Percentiles rank a stretch among this genome's conserved stretches.
Evolutionary conservation across 2,113 vertebrate genomes (phyloP).

Genomic region (Osmerus eperlanus): DNA sequence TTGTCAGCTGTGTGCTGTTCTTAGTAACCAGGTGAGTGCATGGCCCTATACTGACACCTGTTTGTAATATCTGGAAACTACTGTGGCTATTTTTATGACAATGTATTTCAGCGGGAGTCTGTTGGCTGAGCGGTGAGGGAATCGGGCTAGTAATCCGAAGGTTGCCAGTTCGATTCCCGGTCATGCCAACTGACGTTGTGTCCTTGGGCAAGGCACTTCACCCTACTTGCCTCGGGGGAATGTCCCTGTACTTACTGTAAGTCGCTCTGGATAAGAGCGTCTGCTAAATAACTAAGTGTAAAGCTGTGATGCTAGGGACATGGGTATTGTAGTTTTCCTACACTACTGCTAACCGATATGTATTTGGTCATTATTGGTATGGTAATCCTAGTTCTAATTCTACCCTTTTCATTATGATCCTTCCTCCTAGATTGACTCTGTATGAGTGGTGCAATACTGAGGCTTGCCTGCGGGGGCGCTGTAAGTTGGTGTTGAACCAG

Average conservation of each 20-base stretch:
- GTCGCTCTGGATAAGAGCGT: too few species aligned
- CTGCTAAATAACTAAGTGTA: too few species aligned
- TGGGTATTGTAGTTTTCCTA: too few species aligned
- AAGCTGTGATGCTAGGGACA: neutral
- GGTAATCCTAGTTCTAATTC: neutral
- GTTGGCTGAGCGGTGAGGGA: too few species aligned
- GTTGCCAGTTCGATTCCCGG: too few species aligned
- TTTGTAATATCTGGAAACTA: constrained; percentile 4
- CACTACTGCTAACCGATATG: neutral
- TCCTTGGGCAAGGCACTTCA: too few species aligned
- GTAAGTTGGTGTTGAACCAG: constrained; percentile 84
- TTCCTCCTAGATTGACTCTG: constrained; percentile 71
- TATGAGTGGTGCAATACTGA: constrained; percentile 89
- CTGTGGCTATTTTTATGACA: neutral
- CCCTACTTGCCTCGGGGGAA: too few species aligned
- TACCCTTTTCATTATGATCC: neutral
- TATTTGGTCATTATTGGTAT: neutral
- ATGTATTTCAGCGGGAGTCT: neutral
- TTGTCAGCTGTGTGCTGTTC: too few species aligned
- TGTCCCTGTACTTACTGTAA: too few species aligned
- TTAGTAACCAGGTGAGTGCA: too few species aligned
- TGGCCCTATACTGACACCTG: constrained; percentile 17
- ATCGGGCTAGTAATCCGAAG: too few species aligned
- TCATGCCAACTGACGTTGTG: too few species aligned
- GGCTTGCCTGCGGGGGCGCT: constrained; percentile 79